phyloP scores from a whole-genome alignment of 2,113 vertebrate genomes.

The Talpa occidentalis region DNA sequence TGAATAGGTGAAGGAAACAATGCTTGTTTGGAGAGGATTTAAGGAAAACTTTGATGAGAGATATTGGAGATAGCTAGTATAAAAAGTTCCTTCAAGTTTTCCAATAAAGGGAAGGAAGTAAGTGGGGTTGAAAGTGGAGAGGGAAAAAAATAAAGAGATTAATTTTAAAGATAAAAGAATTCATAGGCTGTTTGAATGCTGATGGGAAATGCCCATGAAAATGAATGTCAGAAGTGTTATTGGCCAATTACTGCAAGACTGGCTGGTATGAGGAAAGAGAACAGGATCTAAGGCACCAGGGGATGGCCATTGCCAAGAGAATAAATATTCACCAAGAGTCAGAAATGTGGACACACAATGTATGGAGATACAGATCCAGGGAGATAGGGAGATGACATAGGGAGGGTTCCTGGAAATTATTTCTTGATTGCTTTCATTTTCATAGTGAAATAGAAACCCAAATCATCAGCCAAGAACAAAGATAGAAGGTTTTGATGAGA shows the following conservation, averaged over 20 bases:
- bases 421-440: not conserved
- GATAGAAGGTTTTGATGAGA: not conserved
- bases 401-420: not conserved
- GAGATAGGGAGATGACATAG: not conserved
- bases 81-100: not conserved
- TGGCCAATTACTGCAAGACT: not conserved
- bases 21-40: not conserved
- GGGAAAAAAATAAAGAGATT: not conserved
- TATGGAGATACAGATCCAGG: no score
- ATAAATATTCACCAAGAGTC: no score
- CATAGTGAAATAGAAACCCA: not conserved
- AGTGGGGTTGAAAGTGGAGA: not conserved
- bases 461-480: not conserved
- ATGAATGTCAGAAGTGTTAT: not conserved
- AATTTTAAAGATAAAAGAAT: not conserved
- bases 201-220: not conserved
- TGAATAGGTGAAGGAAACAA: not conserved
- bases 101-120: not conserved
- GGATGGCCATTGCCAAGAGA: not conserved
- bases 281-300: fast-evolving
- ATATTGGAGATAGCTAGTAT: not conserved
- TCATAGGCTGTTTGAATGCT: not conserved
- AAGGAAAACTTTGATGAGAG: not conserved
- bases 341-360: no score
- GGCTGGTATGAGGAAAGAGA: not conserved